Conservation (phyloP, 2,113 vertebrate species). For the Alouatta palliata region DNA sequence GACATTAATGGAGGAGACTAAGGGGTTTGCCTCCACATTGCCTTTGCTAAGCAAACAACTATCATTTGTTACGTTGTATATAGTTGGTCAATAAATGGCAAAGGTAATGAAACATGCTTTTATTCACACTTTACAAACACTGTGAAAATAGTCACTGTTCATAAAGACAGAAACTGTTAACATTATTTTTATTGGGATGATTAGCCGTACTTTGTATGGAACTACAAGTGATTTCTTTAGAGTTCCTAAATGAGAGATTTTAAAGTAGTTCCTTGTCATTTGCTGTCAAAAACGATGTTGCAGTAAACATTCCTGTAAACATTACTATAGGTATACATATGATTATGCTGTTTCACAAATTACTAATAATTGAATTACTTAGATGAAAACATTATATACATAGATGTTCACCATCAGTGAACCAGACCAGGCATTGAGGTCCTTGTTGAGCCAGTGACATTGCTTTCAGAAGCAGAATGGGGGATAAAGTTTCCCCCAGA, state of each 20-base stretch:
- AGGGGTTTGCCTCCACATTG: background rate
- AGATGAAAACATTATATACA: background rate
- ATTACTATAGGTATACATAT: background rate
- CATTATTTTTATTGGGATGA: background rate
- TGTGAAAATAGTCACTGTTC: background rate
- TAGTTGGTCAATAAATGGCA: background rate
- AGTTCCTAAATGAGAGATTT: background rate
- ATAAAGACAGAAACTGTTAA: background rate
- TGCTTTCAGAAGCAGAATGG: background rate
- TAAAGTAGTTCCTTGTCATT: background rate
- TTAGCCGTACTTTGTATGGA: slow-evolving; percentile 6
- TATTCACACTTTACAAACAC: background rate
- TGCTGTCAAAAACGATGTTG: background rate
- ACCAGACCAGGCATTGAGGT: background rate
- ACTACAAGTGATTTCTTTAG: background rate
- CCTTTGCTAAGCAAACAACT: background rate
- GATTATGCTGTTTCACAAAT: background rate
- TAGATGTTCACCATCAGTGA: background rate
- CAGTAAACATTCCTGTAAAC: background rate
- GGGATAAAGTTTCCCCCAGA: background rate
- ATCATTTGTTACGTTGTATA: background rate
- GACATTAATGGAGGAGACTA: background rate
- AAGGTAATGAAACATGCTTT: background rate
- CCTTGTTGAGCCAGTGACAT: background rate
- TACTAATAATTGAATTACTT: background rate